Percentiles rank a stretch among this genome's conserved stretches.
Evolutionary conservation across 2,113 vertebrate species (phyloP).

Genomic region (Salvator merianae): DNA sequence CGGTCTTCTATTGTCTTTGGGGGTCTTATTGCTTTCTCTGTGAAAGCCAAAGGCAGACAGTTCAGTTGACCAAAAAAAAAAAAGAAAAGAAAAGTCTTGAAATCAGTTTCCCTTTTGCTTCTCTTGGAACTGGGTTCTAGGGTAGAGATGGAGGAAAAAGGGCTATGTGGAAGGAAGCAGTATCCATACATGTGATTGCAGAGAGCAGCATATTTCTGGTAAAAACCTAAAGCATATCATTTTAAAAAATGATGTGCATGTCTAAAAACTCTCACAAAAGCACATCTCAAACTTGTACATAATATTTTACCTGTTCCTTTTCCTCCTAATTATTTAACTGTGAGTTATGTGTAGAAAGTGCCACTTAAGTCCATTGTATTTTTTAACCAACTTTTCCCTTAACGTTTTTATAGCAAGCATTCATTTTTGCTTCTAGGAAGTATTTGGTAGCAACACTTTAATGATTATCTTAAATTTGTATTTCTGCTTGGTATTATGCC

Average conservation of each 20-base stretch:
- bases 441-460: conserved; percentile 57
- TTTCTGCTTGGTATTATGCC: conserved; percentile 58
- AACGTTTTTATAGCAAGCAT: conserved; percentile 48
- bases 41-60: neutral
- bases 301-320: conserved; percentile 59
- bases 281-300: conserved; percentile 32
- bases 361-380: conserved; percentile 47
- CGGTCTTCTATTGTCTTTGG: conserved; percentile 18
- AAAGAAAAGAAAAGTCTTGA: neutral
- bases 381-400: conserved; percentile 45
- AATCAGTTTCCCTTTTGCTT: neutral
- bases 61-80: neutral
- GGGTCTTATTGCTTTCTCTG: conserved; percentile 8
- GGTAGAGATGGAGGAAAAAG: neutral
- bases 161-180: accelerated
- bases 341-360: conserved; percentile 51
- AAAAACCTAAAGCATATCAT: conserved; percentile 19
- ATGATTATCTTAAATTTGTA: conserved; percentile 69
- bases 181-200: neutral
- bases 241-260: conserved; percentile 23
- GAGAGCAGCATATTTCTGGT: neutral
- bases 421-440: conserved; percentile 49
- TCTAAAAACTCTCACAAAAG: conserved; percentile 42
- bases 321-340: conserved; percentile 53
- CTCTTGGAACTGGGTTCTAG: neutral